Evolutionary conservation across 2,888 invertebrate genomes (phyloP), one percentile per base, ranked within the genome.

Genomic region (Nebria brevicollis): DNA sequence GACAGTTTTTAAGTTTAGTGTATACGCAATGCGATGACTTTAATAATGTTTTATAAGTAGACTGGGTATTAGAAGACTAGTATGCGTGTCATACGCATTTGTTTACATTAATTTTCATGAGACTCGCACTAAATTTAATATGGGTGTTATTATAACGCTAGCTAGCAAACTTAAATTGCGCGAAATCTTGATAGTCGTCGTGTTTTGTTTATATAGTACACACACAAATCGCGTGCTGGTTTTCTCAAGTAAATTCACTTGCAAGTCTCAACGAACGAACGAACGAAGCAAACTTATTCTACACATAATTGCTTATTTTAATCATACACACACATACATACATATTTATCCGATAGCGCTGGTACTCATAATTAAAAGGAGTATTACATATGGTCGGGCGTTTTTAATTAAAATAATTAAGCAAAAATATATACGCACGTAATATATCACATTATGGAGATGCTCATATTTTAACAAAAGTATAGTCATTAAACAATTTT

Each of bases 271-370:
- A 11, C 15, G 26, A 13, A 72, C 11, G 25, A 41, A 11, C 15
- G 26, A 13, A 72, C 11, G 25, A 41, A 73, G n/a, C 41, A 41
- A 73, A 42, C 42, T 42, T 73, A 11, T 73, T 41, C n/a, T 68
- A 68, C 43, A 73, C 66, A 78, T 73, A 65, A 73, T 78, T 78
- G 72, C 73, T 78, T 77, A 72, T 77, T 77, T 77, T 77, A 43
- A 20, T 65, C 26, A 25, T 72, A 7, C 72, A 34, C 20, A 13
- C 20, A 20, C 20, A 65, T 65, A 13, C 65, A 65, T 65, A 65
- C 65, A 15, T 65, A 15, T 7, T 65, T 34, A 34, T 34, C 34
- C 34, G 34, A 65, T 65, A 65, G 65, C 65, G 65, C 34, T 34
- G 5, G 34, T 1, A 34, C 5, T 65, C 65, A 65, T 13, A 15